Conservation (phyloP, 2,888 invertebrate genomes). For the Catonia carolina region DNA sequence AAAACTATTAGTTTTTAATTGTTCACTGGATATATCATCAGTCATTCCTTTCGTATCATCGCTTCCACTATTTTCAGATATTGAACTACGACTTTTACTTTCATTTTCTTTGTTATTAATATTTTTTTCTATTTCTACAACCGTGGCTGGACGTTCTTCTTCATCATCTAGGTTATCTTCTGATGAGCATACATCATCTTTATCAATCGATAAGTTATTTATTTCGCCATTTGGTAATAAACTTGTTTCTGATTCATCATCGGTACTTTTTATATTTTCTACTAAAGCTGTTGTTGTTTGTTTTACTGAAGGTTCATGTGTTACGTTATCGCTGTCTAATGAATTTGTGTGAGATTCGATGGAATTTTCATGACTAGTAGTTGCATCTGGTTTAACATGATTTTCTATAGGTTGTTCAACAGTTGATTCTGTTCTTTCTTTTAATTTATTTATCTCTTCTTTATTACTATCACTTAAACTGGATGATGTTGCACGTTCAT, state of each 20-base stretch:
- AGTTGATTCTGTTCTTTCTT: background rate
- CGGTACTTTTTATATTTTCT: background rate
- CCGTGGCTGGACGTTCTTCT: constrained; percentile 6
- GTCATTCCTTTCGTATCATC: constrained; percentile 2
- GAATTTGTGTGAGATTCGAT: background rate
- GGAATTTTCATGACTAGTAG: background rate
- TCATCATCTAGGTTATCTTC: background rate
- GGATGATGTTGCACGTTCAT: background rate
- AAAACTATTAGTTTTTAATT: constrained; percentile 32
- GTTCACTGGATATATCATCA: constrained; percentile 31
- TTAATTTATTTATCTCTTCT: background rate
- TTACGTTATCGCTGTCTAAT: too few species aligned
- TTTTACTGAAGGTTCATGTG: background rate
- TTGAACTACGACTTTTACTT: background rate
- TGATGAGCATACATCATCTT: background rate
- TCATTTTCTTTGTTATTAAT: background rate
- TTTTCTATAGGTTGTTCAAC: background rate
- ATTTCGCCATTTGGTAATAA: background rate
- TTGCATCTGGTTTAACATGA: background rate
- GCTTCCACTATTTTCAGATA: background rate
- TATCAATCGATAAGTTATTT: background rate
- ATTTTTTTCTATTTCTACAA: constrained; percentile 1
- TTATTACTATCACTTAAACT: background rate
- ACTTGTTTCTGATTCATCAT: background rate
- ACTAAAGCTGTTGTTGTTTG: background rate